These are phyloP conservation scores for Rhogogaster chlorosoma DNA, from an alignment of 2,888 invertebrate species.

Conservation along the genomic window DNA sequence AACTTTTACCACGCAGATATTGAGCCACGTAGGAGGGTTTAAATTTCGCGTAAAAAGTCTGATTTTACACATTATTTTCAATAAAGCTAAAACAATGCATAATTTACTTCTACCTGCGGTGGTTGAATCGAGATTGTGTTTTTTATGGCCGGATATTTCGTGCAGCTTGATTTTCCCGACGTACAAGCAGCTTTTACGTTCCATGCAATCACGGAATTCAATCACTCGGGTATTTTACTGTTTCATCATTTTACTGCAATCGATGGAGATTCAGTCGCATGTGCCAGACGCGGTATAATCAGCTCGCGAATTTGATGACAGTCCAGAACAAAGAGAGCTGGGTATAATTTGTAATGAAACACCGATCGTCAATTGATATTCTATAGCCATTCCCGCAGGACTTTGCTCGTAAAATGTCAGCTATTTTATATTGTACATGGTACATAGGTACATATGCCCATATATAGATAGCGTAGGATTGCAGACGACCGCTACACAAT, in stretches of 20 bases:
- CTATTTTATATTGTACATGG: not conserved
- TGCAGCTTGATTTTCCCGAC: constrained; percentile 19
- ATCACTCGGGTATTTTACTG: not conserved
- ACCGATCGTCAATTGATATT: constrained; percentile 1
- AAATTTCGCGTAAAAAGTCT: not conserved
- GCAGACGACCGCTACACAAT: not conserved
- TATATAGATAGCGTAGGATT: not conserved
- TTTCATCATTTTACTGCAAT: constrained; percentile 31
- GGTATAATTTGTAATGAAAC: not conserved
- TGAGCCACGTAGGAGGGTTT: not conserved
- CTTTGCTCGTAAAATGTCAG: constrained; percentile 3
- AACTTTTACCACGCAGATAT: not conserved
- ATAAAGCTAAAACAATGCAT: not conserved
- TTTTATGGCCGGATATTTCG: not conserved
- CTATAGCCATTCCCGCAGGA: not conserved
- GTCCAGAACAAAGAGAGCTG: not conserved
- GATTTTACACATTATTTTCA: not conserved
- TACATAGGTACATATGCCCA: not conserved
- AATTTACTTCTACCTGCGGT: not conserved
- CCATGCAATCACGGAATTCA: not conserved
- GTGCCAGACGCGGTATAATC: not conserved
- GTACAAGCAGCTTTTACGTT: constrained; percentile 15
- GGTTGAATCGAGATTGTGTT: not conserved
- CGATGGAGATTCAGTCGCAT: not conserved
- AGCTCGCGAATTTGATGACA: constrained; percentile 19